These are phyloP conservation scores for Onychostoma macrolepis DNA, from an alignment of 2,113 vertebrate species.

Conservation along the genomic window DNA sequence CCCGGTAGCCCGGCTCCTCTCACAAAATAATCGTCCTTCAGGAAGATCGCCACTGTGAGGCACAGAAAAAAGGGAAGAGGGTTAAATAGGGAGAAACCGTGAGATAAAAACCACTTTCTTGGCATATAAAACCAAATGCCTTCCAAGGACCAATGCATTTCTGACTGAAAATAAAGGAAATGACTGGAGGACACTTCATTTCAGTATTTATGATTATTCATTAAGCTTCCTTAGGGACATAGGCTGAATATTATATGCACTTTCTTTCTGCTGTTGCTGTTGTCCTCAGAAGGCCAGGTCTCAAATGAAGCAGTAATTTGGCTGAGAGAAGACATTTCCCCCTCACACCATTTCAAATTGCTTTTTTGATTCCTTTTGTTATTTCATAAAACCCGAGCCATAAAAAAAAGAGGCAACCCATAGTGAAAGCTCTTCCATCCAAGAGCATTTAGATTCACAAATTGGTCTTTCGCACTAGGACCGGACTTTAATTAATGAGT, in stretches of 20 bases:
- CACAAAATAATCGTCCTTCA: conserved; percentile 96
- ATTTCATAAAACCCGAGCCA: conserved; percentile 52
- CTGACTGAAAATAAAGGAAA: conserved; percentile 21
- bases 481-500: conserved; percentile 63
- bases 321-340: conserved; percentile 48
- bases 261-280: conserved; percentile 32
- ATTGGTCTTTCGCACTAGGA: conserved; percentile 48
- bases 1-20: conserved; percentile 89
- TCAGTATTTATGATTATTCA: conserved; percentile 38
- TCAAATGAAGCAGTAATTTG: conserved; percentile 65
- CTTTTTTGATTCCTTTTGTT: conserved; percentile 61
- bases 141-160: not conserved
- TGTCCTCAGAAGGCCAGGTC: conserved; percentile 48
- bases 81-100: conserved; percentile 46
- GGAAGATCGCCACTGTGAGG: conserved; percentile 87
- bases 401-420: conserved; percentile 51
- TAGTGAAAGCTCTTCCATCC: conserved; percentile 21
- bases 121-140: not conserved
- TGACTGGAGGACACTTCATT: conserved; percentile 43
- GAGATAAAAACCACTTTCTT: conserved; percentile 13
- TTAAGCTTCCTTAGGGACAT: conserved; percentile 50
- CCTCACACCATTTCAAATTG: conserved; percentile 50
- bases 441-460: conserved; percentile 54
- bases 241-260: conserved; percentile 50
- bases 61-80: conserved; percentile 40